Base-by-base conservation (phyloP, 2,888 invertebrate species). In the Melanchra persicariae region DNA sequence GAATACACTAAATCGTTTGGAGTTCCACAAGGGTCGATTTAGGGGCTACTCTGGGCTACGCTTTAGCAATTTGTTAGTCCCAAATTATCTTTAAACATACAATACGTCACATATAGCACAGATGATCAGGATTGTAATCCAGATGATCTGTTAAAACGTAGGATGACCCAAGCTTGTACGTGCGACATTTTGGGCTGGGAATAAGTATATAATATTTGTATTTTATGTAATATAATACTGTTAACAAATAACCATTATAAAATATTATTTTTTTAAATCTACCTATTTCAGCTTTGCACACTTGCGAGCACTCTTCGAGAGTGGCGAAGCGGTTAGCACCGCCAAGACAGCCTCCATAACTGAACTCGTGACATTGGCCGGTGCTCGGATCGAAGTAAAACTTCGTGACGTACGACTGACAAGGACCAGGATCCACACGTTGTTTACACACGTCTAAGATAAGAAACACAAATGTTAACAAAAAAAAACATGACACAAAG, bases 301-400 rank as follows among this genome's bases (percentile, higher is more conserved):
- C 62, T 64, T 86, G 77, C 40, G 97, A 96, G 90, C 98, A 98
- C 89, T 98, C 98, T 15, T 96, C 96, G 30, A 95, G 91, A 22
- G 97, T 96, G 75, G 97, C 97, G 94, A 99, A 99, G 76, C 98
- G 96, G 92, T 99, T 99, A 70, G 98, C 97, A 84, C 98, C 98
- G 57, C 99, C 99, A 63, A 96, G 97, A 89, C 99, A 99, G 75
- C 99, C 99, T 55, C 98, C 97, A 88, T 98, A 99, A 8, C 92
- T 91, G 93, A 98, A 99, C 86, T 97, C 96, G 52, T 96, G 96
- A 91, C 99, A 99, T 49, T 94, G 92, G 17, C 97, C 96, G 1
- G 93, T 91, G 10, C 88, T 87, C 19, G 90, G 88, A 88, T 98
- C 97, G 91, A 97, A 99, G 94, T 97, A 98, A 92, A 96, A 97